Evolutionary conservation across 2,797 vertebrate genomes (phyloP).

Genomic region (Lepidocolaptes lacrymiger): DNA sequence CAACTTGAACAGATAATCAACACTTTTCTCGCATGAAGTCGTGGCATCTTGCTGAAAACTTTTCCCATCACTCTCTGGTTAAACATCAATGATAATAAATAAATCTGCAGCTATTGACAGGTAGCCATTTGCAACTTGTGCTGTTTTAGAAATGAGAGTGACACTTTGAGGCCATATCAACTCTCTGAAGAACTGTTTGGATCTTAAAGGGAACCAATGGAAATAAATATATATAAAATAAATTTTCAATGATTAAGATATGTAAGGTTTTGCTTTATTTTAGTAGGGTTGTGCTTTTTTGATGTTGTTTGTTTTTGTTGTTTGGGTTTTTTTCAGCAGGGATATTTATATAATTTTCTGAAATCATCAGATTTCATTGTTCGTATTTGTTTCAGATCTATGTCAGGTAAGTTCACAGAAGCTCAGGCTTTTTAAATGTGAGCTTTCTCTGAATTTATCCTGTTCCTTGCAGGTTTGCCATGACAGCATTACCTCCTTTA

Average conservation of each 20-base stretch:
- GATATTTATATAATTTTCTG: background rate
- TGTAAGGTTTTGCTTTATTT: background rate
- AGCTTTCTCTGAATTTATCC: background rate
- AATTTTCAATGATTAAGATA: background rate
- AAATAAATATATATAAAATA: background rate
- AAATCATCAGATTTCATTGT: background rate
- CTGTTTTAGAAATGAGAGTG: background rate
- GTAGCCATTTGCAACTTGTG: background rate
- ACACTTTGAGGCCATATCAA: background rate
- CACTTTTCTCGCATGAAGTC: background rate
- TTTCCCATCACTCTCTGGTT: background rate
- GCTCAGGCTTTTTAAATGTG: background rate
- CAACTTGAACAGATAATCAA: background rate
- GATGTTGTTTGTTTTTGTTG: no score
- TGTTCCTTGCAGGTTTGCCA: background rate
- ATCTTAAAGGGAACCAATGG: background rate
- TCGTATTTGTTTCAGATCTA: background rate
- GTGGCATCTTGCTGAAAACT: background rate
- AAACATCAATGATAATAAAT: background rate
- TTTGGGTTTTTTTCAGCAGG: background rate
- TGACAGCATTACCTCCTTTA: background rate
- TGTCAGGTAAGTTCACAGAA: background rate
- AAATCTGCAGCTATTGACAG: background rate
- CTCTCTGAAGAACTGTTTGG: background rate
- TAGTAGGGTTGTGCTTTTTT: no score